phyloP scores from a whole-genome alignment of 2,113 vertebrate genomes.

The Channa argus region DNA sequence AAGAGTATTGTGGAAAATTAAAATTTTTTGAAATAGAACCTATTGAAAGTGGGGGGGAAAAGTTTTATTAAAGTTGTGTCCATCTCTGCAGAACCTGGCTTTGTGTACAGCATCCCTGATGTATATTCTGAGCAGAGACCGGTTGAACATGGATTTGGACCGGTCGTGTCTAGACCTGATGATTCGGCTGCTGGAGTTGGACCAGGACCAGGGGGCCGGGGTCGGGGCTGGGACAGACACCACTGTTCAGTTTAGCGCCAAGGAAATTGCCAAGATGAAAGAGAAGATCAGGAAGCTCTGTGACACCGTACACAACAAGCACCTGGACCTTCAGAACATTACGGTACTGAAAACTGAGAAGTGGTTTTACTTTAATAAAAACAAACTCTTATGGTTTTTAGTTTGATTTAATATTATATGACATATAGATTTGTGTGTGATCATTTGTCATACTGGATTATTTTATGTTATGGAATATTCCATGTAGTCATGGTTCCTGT shows the following conservation, averaged over 20 bases:
- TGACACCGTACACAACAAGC: constrained; percentile 98
- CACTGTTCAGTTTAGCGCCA: constrained; percentile 88
- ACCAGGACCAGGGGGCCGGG: constrained; percentile 87
- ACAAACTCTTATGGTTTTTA: neutral
- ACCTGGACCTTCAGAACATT: constrained; percentile 98
- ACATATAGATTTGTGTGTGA: neutral
- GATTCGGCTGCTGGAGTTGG: constrained; percentile 96
- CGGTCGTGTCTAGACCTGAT: constrained; percentile 96
- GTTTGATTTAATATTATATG: neutral
- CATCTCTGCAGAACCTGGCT: constrained; percentile 89
- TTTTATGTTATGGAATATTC: neutral
- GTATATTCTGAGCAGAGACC: constrained; percentile 97
- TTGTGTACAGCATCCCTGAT: constrained; percentile 97
- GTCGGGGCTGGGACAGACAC: constrained; percentile 87
- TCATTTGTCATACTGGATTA: no score
- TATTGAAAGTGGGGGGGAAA: neutral
- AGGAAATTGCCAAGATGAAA: constrained; percentile 97
- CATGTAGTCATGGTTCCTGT: neutral
- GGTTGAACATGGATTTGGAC: constrained; percentile 95
- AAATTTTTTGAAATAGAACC: neutral
- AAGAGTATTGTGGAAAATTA: neutral
- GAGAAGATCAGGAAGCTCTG: constrained; percentile 98
- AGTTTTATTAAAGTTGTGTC: neutral
- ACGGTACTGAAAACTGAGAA: constrained; percentile 82
- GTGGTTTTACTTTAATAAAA: neutral